Percentiles rank a stretch among this genome's conserved stretches.
These are phyloP conservation scores for Dipus sagitta DNA, from an alignment of 2,797 vertebrate species.

Conservation along the genomic window DNA sequence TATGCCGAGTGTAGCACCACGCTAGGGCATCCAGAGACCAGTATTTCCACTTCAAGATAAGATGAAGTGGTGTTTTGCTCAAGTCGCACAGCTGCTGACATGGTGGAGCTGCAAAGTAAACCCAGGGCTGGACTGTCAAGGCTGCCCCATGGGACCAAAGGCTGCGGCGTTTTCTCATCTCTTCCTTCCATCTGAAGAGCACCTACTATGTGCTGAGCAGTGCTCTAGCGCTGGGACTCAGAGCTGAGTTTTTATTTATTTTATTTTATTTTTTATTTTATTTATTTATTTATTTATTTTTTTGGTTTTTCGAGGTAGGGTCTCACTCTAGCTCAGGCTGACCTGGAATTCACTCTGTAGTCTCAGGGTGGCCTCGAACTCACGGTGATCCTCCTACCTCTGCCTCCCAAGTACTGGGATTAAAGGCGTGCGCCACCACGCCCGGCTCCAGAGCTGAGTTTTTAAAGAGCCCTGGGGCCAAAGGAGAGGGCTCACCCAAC, in stretches of 20 bases:
- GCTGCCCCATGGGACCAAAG: neutral
- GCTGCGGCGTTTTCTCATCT: neutral
- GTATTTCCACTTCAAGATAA: neutral
- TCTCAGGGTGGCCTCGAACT: too few relatives aligned
- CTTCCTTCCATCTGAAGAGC: neutral
- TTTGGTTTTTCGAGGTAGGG: too few relatives aligned
- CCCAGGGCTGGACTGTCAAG: neutral
- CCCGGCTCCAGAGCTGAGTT: too few relatives aligned
- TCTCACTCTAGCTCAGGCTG: too few relatives aligned
- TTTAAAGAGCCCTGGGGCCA: too few relatives aligned
- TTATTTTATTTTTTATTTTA: too few relatives aligned
- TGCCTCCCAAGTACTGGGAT: too few relatives aligned
- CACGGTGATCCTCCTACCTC: too few relatives aligned
- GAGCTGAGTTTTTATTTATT: neutral
- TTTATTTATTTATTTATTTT: too few relatives aligned
- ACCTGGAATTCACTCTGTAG: too few relatives aligned
- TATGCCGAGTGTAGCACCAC: rapidly evolving
- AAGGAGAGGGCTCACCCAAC: too few relatives aligned
- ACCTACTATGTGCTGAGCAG: neutral
- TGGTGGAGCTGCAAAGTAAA: neutral
- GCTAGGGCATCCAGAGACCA: neutral
- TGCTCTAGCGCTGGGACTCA: neutral
- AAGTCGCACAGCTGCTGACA: neutral
- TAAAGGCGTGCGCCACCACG: too few relatives aligned
- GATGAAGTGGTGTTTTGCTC: neutral